Conservation (phyloP, 2,888 invertebrate genomes). For the Hermaeophaga mercurialis region DNA sequence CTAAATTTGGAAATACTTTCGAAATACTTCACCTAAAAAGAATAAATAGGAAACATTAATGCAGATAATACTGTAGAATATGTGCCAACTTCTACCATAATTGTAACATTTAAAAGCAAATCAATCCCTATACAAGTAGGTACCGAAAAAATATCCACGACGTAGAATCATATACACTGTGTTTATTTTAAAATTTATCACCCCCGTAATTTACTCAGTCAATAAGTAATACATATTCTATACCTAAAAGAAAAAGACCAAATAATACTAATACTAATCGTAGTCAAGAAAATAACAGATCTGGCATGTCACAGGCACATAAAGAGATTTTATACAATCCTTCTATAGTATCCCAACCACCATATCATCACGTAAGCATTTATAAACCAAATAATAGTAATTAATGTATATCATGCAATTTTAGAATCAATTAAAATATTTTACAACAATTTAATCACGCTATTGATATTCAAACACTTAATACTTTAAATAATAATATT, state of each 20-base stretch:
- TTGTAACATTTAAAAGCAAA: conserved; percentile 2
- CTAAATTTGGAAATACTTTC: neutral
- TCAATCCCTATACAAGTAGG: neutral
- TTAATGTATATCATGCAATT: neutral
- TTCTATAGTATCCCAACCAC: too few relatives aligned
- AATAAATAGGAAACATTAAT: neutral
- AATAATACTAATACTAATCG: too few relatives aligned
- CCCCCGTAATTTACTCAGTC: neutral
- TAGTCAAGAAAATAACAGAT: too few relatives aligned
- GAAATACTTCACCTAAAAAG: neutral
- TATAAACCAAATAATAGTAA: too few relatives aligned
- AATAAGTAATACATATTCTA: neutral
- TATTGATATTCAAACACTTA: too few relatives aligned
- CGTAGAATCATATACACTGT: neutral
- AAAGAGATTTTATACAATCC: too few relatives aligned
- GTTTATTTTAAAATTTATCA: too few relatives aligned
- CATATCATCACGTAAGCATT: too few relatives aligned
- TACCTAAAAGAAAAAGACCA: too few relatives aligned
- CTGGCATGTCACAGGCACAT: too few relatives aligned
- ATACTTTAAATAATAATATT: too few relatives aligned
- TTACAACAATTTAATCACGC: too few relatives aligned
- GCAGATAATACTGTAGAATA: neutral
- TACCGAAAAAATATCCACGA: neutral
- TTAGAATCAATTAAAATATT: neutral
- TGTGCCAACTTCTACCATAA: neutral